Evolutionary conservation across 2,113 vertebrate species (phyloP), one percentile per base, ranked within the genome.

Genomic region (Xyrauchen texanus): DNA sequence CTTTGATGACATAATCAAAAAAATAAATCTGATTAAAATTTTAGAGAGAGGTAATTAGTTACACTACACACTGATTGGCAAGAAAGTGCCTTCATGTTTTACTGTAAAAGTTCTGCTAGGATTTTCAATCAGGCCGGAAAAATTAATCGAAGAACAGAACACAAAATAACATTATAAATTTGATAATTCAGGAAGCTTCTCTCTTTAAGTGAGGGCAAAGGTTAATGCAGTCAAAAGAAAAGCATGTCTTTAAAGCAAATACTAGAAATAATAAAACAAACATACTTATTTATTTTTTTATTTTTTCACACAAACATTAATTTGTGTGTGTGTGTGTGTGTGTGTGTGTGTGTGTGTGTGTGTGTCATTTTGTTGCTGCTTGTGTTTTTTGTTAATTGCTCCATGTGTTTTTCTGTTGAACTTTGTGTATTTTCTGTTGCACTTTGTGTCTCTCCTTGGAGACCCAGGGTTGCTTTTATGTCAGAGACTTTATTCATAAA

Each of bases 401-500:
- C n/a, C n/a, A n/a, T n/a, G 21, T 34, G 21, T 34, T 97, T 99
- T 94, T 90, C 66, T 98, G 98, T 64, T 95, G 95, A n/a, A 87
- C 85, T 69, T 91, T 88, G n/a, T 94, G 93, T 57, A 94, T 94
- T 93, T 94, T 88, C 92, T 93, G 88, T 93, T 94, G 87, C 95
- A 94, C 58, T 3, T 34, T 34, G 21, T 34, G 21, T 93, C 94
- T 47, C 95, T 96, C 16, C 90, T 90, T 0, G 91, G 92, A 0
- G 95, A 96, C 90, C 94, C 95, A 78, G 93, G 94, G 57, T 92
- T 94, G 91, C 94, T 96, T 89, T 95, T 96, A 77, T 85, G 91
- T 6, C 93, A 83, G 53, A 93, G 92, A 81, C 93, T 95, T 21
- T 91, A 94, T 72, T 97, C 96, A 84, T 92, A 98, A 0, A 94